Conservation (phyloP, 2,113 vertebrate species). For the Albula glossodonta region DNA sequence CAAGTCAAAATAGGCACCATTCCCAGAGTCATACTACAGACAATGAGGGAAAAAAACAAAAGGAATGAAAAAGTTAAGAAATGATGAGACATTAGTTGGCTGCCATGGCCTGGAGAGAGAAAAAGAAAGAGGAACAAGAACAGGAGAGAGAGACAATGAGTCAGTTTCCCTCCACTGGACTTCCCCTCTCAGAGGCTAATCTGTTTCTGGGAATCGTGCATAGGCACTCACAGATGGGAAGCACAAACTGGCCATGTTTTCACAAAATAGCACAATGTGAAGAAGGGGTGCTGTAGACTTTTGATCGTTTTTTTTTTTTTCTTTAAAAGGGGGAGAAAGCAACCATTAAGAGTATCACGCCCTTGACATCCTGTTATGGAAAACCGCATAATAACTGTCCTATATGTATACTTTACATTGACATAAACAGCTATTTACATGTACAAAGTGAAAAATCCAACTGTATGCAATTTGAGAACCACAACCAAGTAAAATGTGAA, state of each 20-base stretch:
- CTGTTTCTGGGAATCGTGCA: neutral
- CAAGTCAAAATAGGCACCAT: neutral
- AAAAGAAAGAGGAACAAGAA: neutral
- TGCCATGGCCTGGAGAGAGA: neutral
- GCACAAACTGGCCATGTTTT: neutral
- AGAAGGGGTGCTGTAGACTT: neutral
- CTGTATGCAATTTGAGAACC: neutral
- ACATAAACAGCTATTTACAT: neutral
- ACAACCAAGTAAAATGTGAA: neutral
- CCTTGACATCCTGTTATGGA: neutral
- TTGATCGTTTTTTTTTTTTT: too few relatives aligned
- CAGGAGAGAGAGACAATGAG: neutral
- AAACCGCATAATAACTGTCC: neutral
- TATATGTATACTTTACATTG: neutral
- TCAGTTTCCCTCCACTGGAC: constrained; percentile 6
- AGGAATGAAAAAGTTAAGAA: neutral
- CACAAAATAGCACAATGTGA: neutral
- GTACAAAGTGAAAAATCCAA: neutral
- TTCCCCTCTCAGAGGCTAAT: neutral
- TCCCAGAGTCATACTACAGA: neutral
- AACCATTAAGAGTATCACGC: neutral
- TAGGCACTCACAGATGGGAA: neutral
- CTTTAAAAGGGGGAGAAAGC: neutral
- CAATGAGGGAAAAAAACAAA: neutral
- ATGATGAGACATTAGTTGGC: neutral